These are phyloP conservation scores for Paratrypauchen microcephalus DNA, from an alignment of 2,797 vertebrate species.

Conservation along the genomic window DNA sequence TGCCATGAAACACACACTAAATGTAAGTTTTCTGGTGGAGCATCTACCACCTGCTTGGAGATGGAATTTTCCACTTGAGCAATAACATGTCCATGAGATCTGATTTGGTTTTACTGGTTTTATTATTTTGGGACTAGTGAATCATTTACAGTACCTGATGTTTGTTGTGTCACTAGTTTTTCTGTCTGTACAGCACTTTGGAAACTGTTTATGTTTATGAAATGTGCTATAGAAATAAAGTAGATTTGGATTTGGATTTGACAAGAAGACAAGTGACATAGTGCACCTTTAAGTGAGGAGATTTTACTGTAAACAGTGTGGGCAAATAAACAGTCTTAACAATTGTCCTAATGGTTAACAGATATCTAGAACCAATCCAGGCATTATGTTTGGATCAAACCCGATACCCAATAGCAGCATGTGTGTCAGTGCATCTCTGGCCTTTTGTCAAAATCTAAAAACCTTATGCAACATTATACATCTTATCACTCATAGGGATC, in stretches of 20 bases:
- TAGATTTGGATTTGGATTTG: too few relatives aligned
- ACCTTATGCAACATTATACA: conserved; percentile 3
- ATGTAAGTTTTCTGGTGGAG: too few relatives aligned
- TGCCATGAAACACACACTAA: not conserved
- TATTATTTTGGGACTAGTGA: too few relatives aligned
- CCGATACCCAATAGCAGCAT: not conserved
- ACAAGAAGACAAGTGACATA: too few relatives aligned
- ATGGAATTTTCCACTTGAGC: not conserved
- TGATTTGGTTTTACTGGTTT: too few relatives aligned
- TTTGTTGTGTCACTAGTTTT: too few relatives aligned
- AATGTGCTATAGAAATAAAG: too few relatives aligned
- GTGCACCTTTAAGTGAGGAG: not conserved
- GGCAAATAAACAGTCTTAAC: not conserved
- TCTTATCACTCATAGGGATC: not conserved
- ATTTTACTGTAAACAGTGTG: not conserved
- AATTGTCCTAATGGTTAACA: not conserved
- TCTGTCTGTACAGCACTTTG: too few relatives aligned
- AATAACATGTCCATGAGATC: too few relatives aligned
- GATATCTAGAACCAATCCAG: not conserved
- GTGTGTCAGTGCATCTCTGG: not conserved
- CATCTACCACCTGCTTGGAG: too few relatives aligned
- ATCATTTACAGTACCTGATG: too few relatives aligned
- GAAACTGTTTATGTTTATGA: too few relatives aligned
- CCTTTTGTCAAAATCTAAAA: not conserved
- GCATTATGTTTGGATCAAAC: not conserved